phyloP scores from a whole-genome alignment of 1,140 invertebrate genomes.

The Drusus annulatus region DNA sequence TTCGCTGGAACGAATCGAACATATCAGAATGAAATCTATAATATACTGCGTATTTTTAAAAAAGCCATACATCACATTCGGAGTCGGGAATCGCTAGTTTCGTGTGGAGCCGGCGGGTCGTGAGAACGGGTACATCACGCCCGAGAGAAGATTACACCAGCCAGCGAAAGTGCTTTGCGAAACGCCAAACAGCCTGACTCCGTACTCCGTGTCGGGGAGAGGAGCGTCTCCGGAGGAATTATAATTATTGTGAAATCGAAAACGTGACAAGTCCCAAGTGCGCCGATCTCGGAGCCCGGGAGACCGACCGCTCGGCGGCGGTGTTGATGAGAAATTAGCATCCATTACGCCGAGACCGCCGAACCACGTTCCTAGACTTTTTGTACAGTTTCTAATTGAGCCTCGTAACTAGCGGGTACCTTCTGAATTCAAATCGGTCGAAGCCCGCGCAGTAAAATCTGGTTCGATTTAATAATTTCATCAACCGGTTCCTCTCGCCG shows the following conservation, averaged over 20 bases:
- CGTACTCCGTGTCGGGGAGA: background rate
- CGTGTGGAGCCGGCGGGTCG: slow-evolving; percentile 1
- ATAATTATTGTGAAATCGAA: slow-evolving; percentile 29
- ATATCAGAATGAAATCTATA: too few species aligned
- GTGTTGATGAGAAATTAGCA: background rate
- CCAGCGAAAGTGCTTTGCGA: slow-evolving; percentile 25
- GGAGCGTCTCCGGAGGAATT: slow-evolving; percentile 5
- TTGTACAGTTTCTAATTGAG: too few species aligned
- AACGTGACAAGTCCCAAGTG: slow-evolving; percentile 20
- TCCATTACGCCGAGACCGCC: background rate
- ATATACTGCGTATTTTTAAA: background rate
- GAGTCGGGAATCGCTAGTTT: slow-evolving; percentile 3
- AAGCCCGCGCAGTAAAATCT: too few species aligned
- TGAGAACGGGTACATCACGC: slow-evolving; percentile 26
- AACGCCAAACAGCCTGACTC: background rate
- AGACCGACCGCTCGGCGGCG: background rate
- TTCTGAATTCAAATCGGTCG: too few species aligned
- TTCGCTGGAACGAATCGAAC: too few species aligned
- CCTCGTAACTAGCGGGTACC: too few species aligned
- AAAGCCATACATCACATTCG: slow-evolving; percentile 3
- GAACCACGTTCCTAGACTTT: too few species aligned
- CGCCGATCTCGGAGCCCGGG: background rate
- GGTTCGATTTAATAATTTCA: too few species aligned
- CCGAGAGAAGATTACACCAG: slow-evolving; percentile 16
- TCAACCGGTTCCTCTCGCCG: too few species aligned